Conservation (phyloP, 2,888 invertebrate species). For the Entomobrya multifasciata region DNA sequence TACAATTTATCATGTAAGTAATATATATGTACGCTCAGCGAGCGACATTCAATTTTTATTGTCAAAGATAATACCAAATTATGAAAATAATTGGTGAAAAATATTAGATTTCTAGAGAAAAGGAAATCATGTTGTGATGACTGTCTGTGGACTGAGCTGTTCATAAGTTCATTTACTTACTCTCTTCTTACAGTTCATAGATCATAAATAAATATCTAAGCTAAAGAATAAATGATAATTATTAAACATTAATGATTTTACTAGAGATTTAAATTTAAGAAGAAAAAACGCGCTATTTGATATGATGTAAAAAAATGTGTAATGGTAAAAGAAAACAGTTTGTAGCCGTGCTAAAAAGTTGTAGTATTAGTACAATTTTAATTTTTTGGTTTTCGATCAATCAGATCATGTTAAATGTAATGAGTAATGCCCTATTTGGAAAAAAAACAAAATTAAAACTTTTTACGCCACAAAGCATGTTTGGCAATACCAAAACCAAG, state of each 20-base stretch:
- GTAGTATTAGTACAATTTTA: too few relatives aligned
- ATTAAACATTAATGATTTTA: constrained; percentile 12
- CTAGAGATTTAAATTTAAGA: constrained; percentile 15
- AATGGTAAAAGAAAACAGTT: background rate
- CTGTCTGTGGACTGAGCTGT: constrained; percentile 70
- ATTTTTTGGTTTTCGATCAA: too few relatives aligned
- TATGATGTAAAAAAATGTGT: background rate
- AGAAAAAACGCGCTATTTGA: too few relatives aligned
- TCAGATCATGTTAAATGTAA: too few relatives aligned
- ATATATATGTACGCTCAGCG: constrained; percentile 21
- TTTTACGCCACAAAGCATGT: background rate
- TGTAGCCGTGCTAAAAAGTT: constrained; percentile 15
- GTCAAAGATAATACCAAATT: constrained; percentile 1
- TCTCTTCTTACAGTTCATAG: background rate
- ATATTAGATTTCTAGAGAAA: background rate
- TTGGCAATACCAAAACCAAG: background rate
- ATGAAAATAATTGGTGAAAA: background rate
- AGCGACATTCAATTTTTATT: constrained; percentile 29
- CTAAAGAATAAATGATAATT: background rate
- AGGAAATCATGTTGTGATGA: constrained; percentile 67
- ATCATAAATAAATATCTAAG: too few relatives aligned
- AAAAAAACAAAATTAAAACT: background rate
- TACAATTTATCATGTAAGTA: background rate
- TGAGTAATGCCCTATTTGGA: too few relatives aligned
- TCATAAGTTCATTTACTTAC: constrained; percentile 64